These are phyloP conservation scores for Heliothis peltigera DNA, from an alignment of 2,888 invertebrate species.

Conservation along the genomic window DNA sequence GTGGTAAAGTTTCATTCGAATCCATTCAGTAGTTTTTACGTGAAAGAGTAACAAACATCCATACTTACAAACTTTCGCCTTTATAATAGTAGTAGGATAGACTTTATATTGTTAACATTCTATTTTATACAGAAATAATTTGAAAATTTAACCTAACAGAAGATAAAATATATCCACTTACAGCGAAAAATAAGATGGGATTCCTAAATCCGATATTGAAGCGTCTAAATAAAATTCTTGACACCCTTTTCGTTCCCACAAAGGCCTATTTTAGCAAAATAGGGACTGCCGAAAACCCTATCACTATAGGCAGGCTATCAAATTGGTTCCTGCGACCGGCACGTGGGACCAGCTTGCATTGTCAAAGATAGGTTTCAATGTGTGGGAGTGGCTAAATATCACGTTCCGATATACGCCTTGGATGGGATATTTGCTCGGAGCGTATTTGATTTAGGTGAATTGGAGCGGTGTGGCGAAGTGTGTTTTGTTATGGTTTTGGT, in stretches of 20 bases:
- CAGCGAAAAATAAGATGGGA: too few species aligned
- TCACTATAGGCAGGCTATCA: constrained; percentile 6
- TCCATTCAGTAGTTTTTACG: too few species aligned
- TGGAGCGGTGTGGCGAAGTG: not conserved
- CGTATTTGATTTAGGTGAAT: not conserved
- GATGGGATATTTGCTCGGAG: constrained; percentile 14
- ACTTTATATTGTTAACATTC: too few species aligned
- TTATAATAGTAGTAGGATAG: too few species aligned
- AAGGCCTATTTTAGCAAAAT: constrained; percentile 6
- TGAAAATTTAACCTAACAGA: too few species aligned
- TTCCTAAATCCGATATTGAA: not conserved
- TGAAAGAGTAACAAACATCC: too few species aligned
- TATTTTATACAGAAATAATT: too few species aligned
- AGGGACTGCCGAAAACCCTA: constrained; percentile 22
- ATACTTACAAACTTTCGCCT: too few species aligned
- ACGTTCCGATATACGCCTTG: constrained; percentile 7
- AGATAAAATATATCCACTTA: too few species aligned
- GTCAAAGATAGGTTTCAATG: constrained; percentile 11
- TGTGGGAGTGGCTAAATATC: constrained; percentile 16
- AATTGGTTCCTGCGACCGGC: constrained; percentile 39
- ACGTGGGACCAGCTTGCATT: constrained; percentile 17
- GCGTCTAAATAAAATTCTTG: constrained; percentile 9
- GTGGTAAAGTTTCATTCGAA: too few species aligned
- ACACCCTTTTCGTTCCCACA: not conserved
- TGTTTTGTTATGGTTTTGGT: not conserved